Percentiles rank a stretch among this genome's conserved stretches.
These are phyloP conservation scores for Bhutanitis thaidina DNA, from an alignment of 2,888 invertebrate species.

Conservation along the genomic window DNA sequence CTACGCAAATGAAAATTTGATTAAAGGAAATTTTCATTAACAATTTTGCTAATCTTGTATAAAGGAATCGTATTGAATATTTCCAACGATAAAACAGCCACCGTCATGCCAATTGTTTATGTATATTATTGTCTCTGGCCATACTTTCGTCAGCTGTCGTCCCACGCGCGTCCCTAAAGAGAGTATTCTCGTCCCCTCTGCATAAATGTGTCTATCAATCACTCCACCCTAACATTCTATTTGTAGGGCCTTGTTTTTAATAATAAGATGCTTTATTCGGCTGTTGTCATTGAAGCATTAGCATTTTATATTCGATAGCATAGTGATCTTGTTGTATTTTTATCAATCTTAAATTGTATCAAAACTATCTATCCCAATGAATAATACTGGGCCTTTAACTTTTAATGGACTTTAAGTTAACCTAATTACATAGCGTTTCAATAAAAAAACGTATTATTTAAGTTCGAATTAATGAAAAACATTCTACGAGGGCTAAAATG, in stretches of 20 bases:
- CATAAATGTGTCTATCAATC: slow-evolving; percentile 37
- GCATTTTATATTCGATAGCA: slow-evolving; percentile 17
- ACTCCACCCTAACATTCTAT: slow-evolving; percentile 38
- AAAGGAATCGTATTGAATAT: too few relatives aligned
- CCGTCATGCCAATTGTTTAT: slow-evolving; percentile 31
- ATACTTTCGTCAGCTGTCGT: slow-evolving; percentile 25
- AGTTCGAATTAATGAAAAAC: too few relatives aligned
- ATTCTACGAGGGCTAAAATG: too few relatives aligned
- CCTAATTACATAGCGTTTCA: too few relatives aligned
- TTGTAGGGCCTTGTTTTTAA: slow-evolving; percentile 40
- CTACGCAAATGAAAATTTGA: too few relatives aligned
- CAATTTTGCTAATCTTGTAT: too few relatives aligned
- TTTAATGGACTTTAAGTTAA: too few relatives aligned
- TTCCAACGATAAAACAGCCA: too few relatives aligned
- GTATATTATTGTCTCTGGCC: slow-evolving; percentile 31
- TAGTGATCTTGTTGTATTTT: slow-evolving; percentile 17
- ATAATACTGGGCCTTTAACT: too few relatives aligned
- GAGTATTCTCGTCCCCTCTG: slow-evolving; percentile 42
- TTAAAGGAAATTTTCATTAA: too few relatives aligned
- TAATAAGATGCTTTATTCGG: slow-evolving; percentile 35
- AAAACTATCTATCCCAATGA: slow-evolving; percentile 12
- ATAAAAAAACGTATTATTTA: too few relatives aligned
- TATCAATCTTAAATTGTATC: slow-evolving; percentile 18
- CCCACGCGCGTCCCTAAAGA: slow-evolving; percentile 52
- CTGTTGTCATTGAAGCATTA: slow-evolving; percentile 19